Base-by-base conservation (phyloP, 2,888 invertebrate genomes). In the Xanthia togata region DNA sequence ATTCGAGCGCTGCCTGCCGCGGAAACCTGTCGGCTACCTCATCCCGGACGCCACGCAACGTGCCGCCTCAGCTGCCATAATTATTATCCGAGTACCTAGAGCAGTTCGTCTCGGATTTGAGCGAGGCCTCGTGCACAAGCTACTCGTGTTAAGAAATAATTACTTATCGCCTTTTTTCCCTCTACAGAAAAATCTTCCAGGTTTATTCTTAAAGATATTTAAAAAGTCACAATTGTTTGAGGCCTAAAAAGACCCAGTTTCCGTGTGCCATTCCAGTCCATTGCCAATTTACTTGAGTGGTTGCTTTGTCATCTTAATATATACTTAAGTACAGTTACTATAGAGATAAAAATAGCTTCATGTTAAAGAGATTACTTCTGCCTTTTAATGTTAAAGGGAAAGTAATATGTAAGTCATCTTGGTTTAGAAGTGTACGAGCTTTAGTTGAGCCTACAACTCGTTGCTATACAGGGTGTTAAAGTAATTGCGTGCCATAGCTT, bases 241-340 rank as follows among this genome's bases (percentile, higher is more conserved):
- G 12, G 4, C 53, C 26, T 69, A 14, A 44, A 44, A 77, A 53
- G 17, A 23, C 70, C 5, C n/a, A 78, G 26, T 78, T 50, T 59
- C 50, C 17, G 31, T 44, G 23, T 60, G 0, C 59, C 70, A 38
- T 79, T 77, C 53, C 79, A 70, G 20, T 35, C 35, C 79, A 77
- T 62, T 70, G 70, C 35, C 70, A 77, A 77, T 77, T 79, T 77
- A 8, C 35, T 44, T 60, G 79, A 77, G 76, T 62, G 79, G 60
- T 59, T 77, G 23, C 70, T 70, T 70, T 62, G 53, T 79, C 70
- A 79, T 78, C 44, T 60, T 60, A 78, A 69, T 60, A 69, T 78
- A 69, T 35, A 78, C 76, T 78, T 69, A 44, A 6, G 9, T 0
- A 1, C 2, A 4, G 23, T 23, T 0, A 44, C 23, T 53, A 50